Base-by-base conservation (phyloP, 2,797 vertebrate species). In the Sebastes nivosus region DNA sequence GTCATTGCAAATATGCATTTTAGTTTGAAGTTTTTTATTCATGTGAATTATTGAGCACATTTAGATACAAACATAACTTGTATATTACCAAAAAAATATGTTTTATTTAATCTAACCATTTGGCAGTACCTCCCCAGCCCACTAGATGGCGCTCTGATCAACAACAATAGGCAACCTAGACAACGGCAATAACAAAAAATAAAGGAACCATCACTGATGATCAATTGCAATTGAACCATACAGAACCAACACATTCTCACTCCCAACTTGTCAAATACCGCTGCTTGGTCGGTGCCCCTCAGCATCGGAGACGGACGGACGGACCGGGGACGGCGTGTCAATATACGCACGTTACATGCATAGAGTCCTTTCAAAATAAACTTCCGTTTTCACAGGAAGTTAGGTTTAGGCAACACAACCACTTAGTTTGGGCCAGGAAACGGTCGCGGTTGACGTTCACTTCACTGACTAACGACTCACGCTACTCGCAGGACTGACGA, bases 341-440 rank as follows among this genome's bases (percentile, higher is more conserved):
- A 46, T 46, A 8, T 46, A 52, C 0, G 4, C 50, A n/a, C 0
- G 1, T 52, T n/a, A 52, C 50, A 52, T 52, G 50, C 18, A n/a
- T 8, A 52, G 18, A 20, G 16, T 46, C 42, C 42, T 46, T 46
- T 46, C 42, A 46, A 46, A 46, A 46, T 46, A 46, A 18, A 46
- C 16, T 46, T 46, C 42, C 1, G 16, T 46, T 18, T 16, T 46
- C 42, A 46, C 42, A 46, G 42, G 16, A 46, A 46, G 42, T 18
- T 46, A 46, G 42, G 42, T 46, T 46, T 18, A 46, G 16, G 42
- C 16, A 46, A 46, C 16, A 46, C 42, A 46, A 18, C 42, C 42
- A 46, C 42, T 46, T 46, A 46, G 42, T 16, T 46, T 0, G 16
- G 16, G 14, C 16, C 0, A 46, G 16, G 42, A 46, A 46, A 46